phyloP scores from a whole-genome alignment of 2,797 vertebrate genomes.

The Aldrovandia affinis region DNA sequence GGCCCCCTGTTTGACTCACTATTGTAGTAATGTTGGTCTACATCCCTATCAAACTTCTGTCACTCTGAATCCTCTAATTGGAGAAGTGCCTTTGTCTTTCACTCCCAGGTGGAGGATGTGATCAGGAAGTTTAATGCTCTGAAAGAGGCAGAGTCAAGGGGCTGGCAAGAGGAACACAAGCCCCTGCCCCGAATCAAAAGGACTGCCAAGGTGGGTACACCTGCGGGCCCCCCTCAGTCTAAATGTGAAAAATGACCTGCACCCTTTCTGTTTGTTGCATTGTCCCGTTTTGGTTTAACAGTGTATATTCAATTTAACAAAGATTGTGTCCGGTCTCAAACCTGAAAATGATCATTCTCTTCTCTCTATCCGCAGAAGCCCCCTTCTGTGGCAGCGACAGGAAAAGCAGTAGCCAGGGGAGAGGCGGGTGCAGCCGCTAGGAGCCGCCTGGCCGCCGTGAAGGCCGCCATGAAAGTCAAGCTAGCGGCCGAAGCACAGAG shows the following conservation, averaged over 20 bases:
- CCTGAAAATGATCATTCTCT: too few species aligned
- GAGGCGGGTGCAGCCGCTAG: not conserved
- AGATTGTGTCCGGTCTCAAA: too few species aligned
- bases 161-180: constrained; percentile 77
- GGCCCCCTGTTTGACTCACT: not conserved
- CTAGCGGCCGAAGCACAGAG: constrained; percentile 51
- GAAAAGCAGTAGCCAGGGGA: not conserved
- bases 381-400: not conserved
- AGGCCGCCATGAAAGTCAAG: constrained; percentile 43
- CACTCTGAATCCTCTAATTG: not conserved
- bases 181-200: constrained; percentile 66
- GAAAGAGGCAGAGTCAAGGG: constrained; percentile 77
- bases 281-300: too few species aligned
- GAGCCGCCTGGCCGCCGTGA: constrained; percentile 24
- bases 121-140: constrained; percentile 83
- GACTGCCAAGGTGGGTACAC: constrained; percentile 25
- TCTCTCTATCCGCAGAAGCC: not conserved
- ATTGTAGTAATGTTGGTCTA: not conserved
- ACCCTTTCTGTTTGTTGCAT: too few species aligned
- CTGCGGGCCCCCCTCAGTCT: not conserved
- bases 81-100: not conserved
- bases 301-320: too few species aligned
- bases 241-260: not conserved
- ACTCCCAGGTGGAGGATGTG: constrained; percentile 85
- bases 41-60: not conserved